Base-by-base conservation (phyloP, 2,888 invertebrate genomes). In the Drosophila dives region DNA sequence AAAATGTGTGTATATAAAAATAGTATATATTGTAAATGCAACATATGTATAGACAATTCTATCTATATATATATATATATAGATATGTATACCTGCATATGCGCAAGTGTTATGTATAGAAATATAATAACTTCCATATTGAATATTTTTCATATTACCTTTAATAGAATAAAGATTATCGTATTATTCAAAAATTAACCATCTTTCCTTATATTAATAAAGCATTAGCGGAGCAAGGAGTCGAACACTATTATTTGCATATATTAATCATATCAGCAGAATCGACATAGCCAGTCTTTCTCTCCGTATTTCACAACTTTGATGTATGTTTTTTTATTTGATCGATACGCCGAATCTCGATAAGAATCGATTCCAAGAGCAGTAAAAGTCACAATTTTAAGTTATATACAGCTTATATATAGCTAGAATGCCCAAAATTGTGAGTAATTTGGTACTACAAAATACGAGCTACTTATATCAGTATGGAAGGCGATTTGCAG, bases 101-200 rank as follows among this genome's bases (percentile, higher is more conserved):
- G 62, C 63, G 67, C 60, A 61, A 76, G 66, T 74, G 69, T 67
- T 76, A 64, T 73, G 64, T 77, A 74, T 70, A 70, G 65, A 71
- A 77, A 75, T 64, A 73, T 80, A 85, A 80, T 80, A 83, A 45
- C 23, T 45, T 45, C 45, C 45, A 83, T 83, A 83, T 79, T 83
- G 83, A 83, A 83, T 83, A 83, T 83, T 83, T 83, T 83, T 83
- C 83, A 86, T 83, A 83, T 83, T 83, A 83, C 81, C 79, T 83
- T 83, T 83, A 83, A 86, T 83, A 83, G 83, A 83, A 83, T 83
- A 83, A 86, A 83, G 68, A 83, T 86, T 83, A 83, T 86, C 86
- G 83, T 86, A 83, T 85, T 78, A 83, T 86, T 83, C 86, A 86
- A 83, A 81, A 53, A 62, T 59, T 6, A 34, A 54, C 49, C 48